These are phyloP conservation scores for Enteromius afrohamiltoni DNA, from an alignment of 2,797 vertebrate species.

Conservation along the genomic window DNA sequence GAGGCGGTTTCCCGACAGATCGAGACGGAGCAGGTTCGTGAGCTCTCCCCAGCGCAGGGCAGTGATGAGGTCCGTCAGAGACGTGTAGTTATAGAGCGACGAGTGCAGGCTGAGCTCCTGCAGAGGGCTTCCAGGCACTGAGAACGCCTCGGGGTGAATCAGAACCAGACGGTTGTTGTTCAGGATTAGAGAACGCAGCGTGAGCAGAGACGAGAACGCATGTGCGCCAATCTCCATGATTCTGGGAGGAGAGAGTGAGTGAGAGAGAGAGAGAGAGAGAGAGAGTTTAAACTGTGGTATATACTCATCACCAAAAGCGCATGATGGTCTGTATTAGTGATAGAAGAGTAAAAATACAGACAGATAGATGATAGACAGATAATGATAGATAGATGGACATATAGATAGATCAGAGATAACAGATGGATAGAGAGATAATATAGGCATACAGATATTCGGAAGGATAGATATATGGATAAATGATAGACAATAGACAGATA, in stretches of 20 bases:
- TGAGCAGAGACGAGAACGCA: slow-evolving; percentile 74
- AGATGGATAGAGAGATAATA: background rate
- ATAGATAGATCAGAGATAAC: background rate
- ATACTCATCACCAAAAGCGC: background rate
- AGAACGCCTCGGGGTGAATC: slow-evolving; percentile 80
- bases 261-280: background rate
- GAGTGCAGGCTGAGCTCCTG: slow-evolving; percentile 80
- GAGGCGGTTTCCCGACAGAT: slow-evolving; percentile 78
- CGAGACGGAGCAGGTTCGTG: slow-evolving; percentile 72
- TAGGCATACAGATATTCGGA: background rate
- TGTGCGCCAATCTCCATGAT: slow-evolving; percentile 75
- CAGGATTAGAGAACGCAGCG: slow-evolving; percentile 77
- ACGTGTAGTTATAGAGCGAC: slow-evolving; percentile 75
- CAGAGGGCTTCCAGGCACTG: slow-evolving; percentile 75
- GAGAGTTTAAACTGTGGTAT: background rate
- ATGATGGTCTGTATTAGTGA: background rate
- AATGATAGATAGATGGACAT: background rate
- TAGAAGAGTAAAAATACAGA: background rate
- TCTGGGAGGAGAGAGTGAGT: slow-evolving; percentile 63
- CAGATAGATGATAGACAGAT: background rate
- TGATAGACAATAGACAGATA: background rate
- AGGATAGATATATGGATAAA: background rate
- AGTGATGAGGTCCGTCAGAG: slow-evolving; percentile 73
- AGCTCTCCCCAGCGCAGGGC: slow-evolving; percentile 79
- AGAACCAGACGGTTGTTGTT: slow-evolving; percentile 77